Conservation (phyloP, 53 echinoderm and acorn worm genomes). For the Paracentrotus lividus region DNA sequence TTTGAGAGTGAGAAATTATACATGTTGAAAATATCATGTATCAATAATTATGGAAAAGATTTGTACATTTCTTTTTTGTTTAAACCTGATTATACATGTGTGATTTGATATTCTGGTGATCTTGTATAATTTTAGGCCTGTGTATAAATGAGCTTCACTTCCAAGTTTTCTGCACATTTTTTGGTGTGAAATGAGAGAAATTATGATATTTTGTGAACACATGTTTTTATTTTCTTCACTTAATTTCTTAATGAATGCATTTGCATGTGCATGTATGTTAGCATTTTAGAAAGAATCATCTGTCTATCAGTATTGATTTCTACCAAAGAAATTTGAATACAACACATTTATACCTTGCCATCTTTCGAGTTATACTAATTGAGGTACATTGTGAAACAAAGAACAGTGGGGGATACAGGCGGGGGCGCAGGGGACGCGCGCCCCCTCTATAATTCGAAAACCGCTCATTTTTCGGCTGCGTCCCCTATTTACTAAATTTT, state of each 20-base stretch:
- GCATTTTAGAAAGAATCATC: neutral
- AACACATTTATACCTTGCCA: no score
- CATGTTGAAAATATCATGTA: neutral
- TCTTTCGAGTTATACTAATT: no score
- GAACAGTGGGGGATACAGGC: no score
- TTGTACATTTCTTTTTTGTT: neutral
- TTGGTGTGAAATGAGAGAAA: neutral
- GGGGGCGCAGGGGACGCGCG: no score
- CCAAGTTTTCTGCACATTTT: neutral
- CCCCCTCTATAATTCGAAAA: no score
- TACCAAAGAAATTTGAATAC: neutral
- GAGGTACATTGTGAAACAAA: no score
- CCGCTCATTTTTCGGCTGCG: no score
- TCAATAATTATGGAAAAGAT: neutral
- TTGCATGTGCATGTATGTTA: slow-evolving; percentile 1
- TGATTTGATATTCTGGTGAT: neutral
- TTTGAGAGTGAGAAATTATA: neutral
- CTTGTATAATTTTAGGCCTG: neutral
- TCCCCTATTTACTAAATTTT: no score
- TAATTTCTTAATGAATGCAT: neutral
- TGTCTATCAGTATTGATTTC: neutral
- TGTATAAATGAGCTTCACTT: no score
- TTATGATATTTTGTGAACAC: neutral
- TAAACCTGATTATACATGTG: neutral
- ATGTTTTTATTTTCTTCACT: neutral